A percentile compares a stretch with the other conserved stretches of the same genome.
Evolutionary conservation across 2,113 vertebrate genomes (phyloP).

Genomic region (Microcebus murinus): DNA sequence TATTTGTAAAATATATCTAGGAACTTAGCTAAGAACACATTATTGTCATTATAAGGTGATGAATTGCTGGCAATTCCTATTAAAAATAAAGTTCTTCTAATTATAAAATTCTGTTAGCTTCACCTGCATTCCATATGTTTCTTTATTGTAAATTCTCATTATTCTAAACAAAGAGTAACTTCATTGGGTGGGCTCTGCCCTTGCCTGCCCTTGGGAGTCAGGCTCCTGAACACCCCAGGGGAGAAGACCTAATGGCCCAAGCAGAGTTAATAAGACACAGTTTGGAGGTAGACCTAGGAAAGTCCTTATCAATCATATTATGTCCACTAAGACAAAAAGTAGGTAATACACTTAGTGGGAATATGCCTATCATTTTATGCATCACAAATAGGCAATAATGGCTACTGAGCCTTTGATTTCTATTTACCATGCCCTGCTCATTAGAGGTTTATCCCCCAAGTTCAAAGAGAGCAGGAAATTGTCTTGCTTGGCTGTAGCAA

Average conservation of each 20-base stretch:
- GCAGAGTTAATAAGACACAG: background rate
- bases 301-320: background rate
- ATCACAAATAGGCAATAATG: background rate
- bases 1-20: conserved; percentile 56
- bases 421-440: background rate
- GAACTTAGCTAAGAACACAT: background rate
- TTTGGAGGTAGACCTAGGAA: background rate
- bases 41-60: conserved; percentile 39
- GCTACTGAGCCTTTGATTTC: background rate
- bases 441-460: background rate
- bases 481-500: background rate
- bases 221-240: background rate
- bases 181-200: background rate
- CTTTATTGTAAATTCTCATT: conserved; percentile 13
- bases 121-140: background rate
- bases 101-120: conserved; percentile 45
- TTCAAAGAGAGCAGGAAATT: background rate
- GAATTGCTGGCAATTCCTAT: conserved; percentile 29
- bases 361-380: background rate
- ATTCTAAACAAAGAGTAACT: background rate
- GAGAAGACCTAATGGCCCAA: background rate
- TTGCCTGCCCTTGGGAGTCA: background rate
- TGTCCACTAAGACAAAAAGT: background rate
- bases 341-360: background rate
- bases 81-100: conserved; percentile 43